A percentile compares a stretch with the other conserved stretches of the same genome.
Evolutionary conservation across 2,888 invertebrate genomes (phyloP).

Genomic region (Agrotis ipsilon): DNA sequence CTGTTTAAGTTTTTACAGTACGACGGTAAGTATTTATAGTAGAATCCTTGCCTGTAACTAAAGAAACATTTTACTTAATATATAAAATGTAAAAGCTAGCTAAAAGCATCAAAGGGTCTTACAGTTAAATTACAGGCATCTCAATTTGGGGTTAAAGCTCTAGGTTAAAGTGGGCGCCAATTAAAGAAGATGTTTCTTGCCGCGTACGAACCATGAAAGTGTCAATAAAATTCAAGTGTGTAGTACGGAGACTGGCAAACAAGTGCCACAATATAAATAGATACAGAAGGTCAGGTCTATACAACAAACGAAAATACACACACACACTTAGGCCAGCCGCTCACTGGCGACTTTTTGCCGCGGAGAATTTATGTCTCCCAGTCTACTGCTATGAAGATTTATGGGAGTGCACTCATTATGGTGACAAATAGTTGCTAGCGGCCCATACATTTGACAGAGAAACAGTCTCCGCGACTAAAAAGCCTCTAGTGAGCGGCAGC

Average conservation of each 20-base stretch:
- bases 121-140: constrained; percentile 27
- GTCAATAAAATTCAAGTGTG: constrained; percentile 46
- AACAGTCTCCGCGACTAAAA: too few species aligned
- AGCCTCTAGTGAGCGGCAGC: too few species aligned
- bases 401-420: too few species aligned
- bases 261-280: background rate
- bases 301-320: background rate
- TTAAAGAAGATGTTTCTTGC: constrained; percentile 42
- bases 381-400: too few species aligned
- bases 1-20: too few species aligned
- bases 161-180: constrained; percentile 51
- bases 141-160: constrained; percentile 27
- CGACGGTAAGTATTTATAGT: background rate
- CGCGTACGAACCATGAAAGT: constrained; percentile 23
- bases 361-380: too few species aligned
- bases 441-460: too few species aligned
- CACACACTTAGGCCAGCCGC: too few species aligned
- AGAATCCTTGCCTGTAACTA: constrained; percentile 7
- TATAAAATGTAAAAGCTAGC: constrained; percentile 21
- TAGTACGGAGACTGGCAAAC: constrained; percentile 18
- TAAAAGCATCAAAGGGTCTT: constrained; percentile 32
- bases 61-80: constrained; percentile 11
- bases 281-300: background rate
- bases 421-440: too few species aligned
- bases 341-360: too few species aligned